phyloP scores from a whole-genome alignment of 2,113 vertebrate genomes.

The Peromyscus leucopus region DNA sequence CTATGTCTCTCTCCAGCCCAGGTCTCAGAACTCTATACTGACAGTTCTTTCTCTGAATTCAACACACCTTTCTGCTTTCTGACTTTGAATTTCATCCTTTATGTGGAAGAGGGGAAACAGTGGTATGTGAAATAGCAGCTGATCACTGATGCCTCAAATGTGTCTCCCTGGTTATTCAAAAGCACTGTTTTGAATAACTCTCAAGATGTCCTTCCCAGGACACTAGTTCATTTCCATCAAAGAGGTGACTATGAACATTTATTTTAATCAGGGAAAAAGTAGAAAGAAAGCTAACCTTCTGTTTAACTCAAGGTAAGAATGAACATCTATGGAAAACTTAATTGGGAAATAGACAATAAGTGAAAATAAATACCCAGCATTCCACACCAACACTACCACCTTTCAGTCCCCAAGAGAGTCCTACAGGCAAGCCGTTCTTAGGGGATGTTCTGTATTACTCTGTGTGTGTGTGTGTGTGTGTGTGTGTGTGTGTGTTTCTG shows the following conservation, averaged over 20 bases:
- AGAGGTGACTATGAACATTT: neutral
- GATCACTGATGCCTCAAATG: neutral
- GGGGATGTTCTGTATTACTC: neutral
- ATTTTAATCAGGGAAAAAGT: slow-evolving; percentile 15
- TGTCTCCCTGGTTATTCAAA: neutral
- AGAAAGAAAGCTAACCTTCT: slow-evolving; percentile 54
- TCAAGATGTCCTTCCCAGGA: neutral
- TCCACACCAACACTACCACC: slow-evolving; percentile 10
- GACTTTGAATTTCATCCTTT: slow-evolving; percentile 16
- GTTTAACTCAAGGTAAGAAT: slow-evolving; percentile 60
- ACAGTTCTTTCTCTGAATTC: slow-evolving; percentile 31
- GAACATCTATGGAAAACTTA: slow-evolving; percentile 3
- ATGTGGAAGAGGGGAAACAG: neutral
- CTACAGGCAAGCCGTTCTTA: slow-evolving; percentile 57
- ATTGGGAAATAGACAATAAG: neutral
- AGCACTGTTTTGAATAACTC: neutral
- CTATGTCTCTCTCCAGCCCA: neutral
- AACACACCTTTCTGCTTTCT: neutral
- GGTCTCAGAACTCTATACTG: neutral
- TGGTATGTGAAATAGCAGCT: neutral
- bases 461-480: too few species aligned
- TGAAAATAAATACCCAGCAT: slow-evolving; percentile 64
- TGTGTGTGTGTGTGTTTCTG: neutral
- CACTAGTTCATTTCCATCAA: neutral
- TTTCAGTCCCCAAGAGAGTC: slow-evolving; percentile 42